A percentile compares a stretch with the other conserved stretches of the same genome.
Evolutionary conservation across 1,140 invertebrate species (phyloP).

Genomic region (Acarapis woodi): DNA sequence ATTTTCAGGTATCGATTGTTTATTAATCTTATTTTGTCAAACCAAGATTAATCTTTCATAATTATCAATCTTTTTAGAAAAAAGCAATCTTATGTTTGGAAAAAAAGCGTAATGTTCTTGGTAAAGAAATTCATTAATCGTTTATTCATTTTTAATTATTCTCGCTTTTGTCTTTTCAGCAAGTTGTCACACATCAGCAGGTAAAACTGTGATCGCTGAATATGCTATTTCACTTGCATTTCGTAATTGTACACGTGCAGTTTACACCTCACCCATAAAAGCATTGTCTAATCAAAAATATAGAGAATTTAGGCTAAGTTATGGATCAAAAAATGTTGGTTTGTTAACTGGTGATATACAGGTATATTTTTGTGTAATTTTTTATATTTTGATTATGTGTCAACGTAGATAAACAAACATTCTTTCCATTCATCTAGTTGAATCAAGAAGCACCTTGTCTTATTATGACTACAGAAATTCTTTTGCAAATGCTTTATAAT

Average conservation of each 20-base stretch:
- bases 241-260: constrained; percentile 26
- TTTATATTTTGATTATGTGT: constrained; percentile 72
- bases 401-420: constrained; percentile 28
- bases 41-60: too few species aligned
- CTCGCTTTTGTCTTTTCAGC: too few species aligned
- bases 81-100: constrained; percentile 77
- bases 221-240: constrained; percentile 71
- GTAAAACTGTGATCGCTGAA: constrained; percentile 96
- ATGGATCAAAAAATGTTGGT: constrained; percentile 19
- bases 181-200: constrained; percentile 94
- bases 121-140: too few species aligned
- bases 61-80: too few species aligned
- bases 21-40: too few species aligned
- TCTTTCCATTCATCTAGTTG: too few species aligned
- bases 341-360: constrained; percentile 18
- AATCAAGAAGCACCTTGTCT: constrained; percentile 68
- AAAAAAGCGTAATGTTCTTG: constrained; percentile 78
- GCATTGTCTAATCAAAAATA: constrained; percentile 98
- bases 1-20: too few species aligned
- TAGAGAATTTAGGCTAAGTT: constrained; percentile 55
- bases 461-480: constrained; percentile 98
- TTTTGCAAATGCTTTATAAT: constrained; percentile 75
- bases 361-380: constrained; percentile 38
- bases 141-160: too few species aligned
- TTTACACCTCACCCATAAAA: constrained; percentile 98